These are phyloP conservation scores for Archaeoteleia sp. DNA, from an alignment of 2,888 invertebrate genomes.

Conservation along the genomic window DNA sequence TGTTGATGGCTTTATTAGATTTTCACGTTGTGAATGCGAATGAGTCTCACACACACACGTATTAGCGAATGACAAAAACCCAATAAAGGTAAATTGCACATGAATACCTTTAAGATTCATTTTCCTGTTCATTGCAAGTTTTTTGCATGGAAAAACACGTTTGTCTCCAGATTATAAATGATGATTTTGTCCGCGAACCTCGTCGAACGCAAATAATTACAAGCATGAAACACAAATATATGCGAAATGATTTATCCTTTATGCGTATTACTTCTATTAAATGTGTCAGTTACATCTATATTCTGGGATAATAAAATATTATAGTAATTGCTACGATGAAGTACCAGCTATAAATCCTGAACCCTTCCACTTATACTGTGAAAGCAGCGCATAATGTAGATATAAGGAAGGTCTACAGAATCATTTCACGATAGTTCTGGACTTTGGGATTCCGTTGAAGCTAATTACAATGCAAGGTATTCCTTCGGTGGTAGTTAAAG, in stretches of 20 bases:
- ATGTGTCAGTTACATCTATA: too few relatives aligned
- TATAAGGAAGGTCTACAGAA: neutral
- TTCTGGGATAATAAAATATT: too few relatives aligned
- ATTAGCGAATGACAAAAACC: too few relatives aligned
- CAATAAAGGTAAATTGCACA: too few relatives aligned
- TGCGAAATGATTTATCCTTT: too few relatives aligned
- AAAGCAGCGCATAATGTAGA: neutral
- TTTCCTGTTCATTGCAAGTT: too few relatives aligned
- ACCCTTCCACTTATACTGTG: neutral
- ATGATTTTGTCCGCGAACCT: neutral
- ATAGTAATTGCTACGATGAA: too few relatives aligned
- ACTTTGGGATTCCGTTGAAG: slow-evolving; percentile 2
- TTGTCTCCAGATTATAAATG: neutral
- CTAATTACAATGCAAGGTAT: slow-evolving; percentile 11
- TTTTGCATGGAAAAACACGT: too few relatives aligned
- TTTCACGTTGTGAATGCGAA: neutral
- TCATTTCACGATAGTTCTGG: neutral
- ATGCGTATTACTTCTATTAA: too few relatives aligned
- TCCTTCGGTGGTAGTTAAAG: slow-evolving; percentile 8
- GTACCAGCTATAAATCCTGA: too few relatives aligned
- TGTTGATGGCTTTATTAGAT: slow-evolving; percentile 1
- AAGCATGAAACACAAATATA: neutral
- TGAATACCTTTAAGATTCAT: too few relatives aligned
- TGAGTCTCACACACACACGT: too few relatives aligned
- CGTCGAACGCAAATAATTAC: slow-evolving; percentile 1